These are phyloP conservation scores for Anomalospiza imberbis DNA, from an alignment of 2,797 vertebrate genomes.

Conservation along the genomic window DNA sequence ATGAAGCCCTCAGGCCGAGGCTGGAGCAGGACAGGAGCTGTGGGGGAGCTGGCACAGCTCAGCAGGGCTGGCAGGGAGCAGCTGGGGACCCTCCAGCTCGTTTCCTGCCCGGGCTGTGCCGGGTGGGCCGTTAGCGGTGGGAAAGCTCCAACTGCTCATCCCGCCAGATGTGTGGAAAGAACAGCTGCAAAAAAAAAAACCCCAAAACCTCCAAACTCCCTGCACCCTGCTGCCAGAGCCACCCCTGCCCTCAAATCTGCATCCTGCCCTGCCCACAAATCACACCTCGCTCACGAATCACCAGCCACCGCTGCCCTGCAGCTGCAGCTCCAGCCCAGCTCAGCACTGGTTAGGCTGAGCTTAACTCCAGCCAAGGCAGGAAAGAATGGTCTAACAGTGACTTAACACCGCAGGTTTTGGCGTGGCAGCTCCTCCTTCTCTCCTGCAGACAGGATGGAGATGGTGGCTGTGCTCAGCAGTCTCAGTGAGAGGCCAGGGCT, in stretches of 20 bases:
- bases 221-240: not conserved
- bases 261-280: not conserved
- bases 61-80: not conserved
- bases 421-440: not conserved
- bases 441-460: not conserved
- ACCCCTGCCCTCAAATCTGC: not conserved
- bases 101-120: not conserved
- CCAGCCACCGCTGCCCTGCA: fast-evolving
- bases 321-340: not conserved
- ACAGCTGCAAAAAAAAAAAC: not conserved
- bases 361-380: not conserved
- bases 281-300: not conserved
- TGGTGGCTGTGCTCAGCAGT: not conserved
- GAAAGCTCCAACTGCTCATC: not conserved
- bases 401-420: not conserved
- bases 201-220: not conserved
- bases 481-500: not conserved
- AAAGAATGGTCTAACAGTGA: fast-evolving
- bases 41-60: not conserved
- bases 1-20: fast-evolving
- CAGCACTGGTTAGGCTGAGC: not conserved
- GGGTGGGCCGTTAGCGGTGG: not conserved
- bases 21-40: not conserved
- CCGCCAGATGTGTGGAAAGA: not conserved
- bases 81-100: not conserved